Conservation (phyloP, 1,140 invertebrate species). For the Trichonephila clavipes region DNA sequence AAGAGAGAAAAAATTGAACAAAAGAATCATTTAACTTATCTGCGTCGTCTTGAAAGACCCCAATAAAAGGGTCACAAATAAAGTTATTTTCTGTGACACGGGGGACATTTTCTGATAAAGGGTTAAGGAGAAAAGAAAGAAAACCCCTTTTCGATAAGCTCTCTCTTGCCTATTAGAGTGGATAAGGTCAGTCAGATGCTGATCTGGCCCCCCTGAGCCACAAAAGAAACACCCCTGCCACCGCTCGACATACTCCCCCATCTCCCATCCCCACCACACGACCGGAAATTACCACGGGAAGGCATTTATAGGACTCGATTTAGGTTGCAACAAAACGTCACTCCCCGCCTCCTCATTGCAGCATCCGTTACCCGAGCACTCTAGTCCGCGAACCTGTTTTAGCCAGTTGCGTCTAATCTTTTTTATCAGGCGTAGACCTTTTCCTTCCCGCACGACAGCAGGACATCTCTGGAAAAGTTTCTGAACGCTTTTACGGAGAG, state of each 20-base stretch:
- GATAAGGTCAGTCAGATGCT: constrained; percentile 64
- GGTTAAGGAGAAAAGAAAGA: constrained; percentile 55
- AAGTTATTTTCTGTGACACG: constrained; percentile 70
- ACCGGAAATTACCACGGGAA: constrained; percentile 72
- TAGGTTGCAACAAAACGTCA: constrained; percentile 43
- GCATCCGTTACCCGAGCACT: not conserved
- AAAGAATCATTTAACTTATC: constrained; percentile 71
- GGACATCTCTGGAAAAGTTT: not conserved
- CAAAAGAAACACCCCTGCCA: constrained; percentile 52
- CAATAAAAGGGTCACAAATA: constrained; percentile 74
- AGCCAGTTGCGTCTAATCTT: constrained; percentile 30
- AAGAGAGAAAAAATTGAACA: not conserved
- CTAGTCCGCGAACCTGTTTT: not conserved
- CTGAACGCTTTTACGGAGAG: not conserved
- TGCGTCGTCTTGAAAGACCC: constrained; percentile 13
- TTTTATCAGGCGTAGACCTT: constrained; percentile 12
- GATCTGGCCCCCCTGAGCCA: constrained; percentile 56
- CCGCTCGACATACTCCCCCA: constrained; percentile 10
- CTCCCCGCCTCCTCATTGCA: not conserved
- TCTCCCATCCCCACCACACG: constrained; percentile 20
- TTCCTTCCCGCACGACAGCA: constrained; percentile 7
- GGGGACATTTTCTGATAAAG: constrained; percentile 71
- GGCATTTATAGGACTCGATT: constrained; percentile 74
- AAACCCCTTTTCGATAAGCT: constrained; percentile 62
- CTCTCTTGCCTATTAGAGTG: constrained; percentile 41